Evolutionary conservation across 1,140 invertebrate genomes (phyloP).

Genomic region (Trachelipus rathkii): DNA sequence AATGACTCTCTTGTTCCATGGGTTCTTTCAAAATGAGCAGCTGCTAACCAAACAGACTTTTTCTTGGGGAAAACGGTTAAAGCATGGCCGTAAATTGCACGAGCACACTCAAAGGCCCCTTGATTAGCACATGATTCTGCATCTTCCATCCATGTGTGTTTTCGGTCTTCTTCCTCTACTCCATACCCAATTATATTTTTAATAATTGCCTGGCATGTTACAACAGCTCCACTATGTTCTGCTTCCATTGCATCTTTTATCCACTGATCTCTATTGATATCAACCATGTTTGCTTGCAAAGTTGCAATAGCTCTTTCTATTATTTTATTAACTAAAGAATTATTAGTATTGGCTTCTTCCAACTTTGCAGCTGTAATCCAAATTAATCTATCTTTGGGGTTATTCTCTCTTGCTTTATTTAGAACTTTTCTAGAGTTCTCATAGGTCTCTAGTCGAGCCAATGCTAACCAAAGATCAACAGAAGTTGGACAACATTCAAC

Average conservation of each 20-base stretch:
- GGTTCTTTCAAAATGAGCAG: conserved; percentile 94
- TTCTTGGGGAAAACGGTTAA: conserved; percentile 90
- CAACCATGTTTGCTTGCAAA: conserved; percentile 89
- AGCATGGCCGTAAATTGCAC: conserved; percentile 91
- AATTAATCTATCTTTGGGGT: conserved; percentile 96
- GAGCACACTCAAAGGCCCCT: conserved; percentile 89
- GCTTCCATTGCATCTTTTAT: conserved; percentile 97
- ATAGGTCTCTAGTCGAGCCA: conserved; percentile 93
- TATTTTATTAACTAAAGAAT: conserved; percentile 93
- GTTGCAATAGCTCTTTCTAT: conserved; percentile 82
- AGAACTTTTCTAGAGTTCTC: conserved; percentile 96
- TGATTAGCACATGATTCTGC: conserved; percentile 88
- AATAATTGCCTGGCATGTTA: conserved; percentile 91
- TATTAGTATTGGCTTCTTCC: conserved; percentile 95
- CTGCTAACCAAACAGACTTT: conserved; percentile 94
- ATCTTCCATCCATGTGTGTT: conserved; percentile 99
- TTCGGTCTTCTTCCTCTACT: conserved; percentile 94
- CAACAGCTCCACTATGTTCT: conserved; percentile 88
- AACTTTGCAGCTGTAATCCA: conserved; percentile 97
- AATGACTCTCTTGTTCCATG: conserved; percentile 87
- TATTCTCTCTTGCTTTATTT: conserved; percentile 97
- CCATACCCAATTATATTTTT: conserved; percentile 86
- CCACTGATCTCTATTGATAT: conserved; percentile 98
- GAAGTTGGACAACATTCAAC: conserved; percentile 97
- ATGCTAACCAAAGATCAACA: conserved; percentile 95